Evolutionary conservation across 1,140 invertebrate genomes (phyloP), one percentile per base, ranked within the genome.

Genomic region (Drosophila sp.): DNA sequence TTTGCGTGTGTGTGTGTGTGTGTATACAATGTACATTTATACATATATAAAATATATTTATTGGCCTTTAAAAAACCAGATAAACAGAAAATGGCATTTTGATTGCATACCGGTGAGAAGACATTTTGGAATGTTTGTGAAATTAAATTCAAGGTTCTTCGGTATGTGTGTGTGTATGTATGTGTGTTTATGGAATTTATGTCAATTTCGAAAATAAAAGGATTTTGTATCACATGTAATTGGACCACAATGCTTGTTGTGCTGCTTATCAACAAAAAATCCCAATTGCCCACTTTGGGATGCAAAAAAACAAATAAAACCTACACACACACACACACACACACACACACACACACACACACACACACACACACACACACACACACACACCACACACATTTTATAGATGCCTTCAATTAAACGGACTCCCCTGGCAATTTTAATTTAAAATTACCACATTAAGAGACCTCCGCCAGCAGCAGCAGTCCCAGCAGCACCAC

Each of bases 371-470:
- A 17, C 32, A 58, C 56, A 58, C 32, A 58, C 32, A 17, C 17
- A 17, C 17, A 17, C 17, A 17, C 17, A 17, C 17, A 17, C 17
- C 17, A 17, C 32, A 58, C 56, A 58, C 32, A 58, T 73, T 75
- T 67, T 57, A 57, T 64, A 55, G 44, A 41, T 44, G 67, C 50
- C 60, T 63, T 33, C 44, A 47, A 63, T 63, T 47, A 47, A 63
- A 50, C 17, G 17, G 44, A 55, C 66, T 63, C 66, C 44, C 29
- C 55, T 61, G 65, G 30, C 74, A 61, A 47, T 70, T 76, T 75
- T 70, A 60, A 70, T 70, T 76, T 76, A 38, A 70, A 76, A 75
- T 75, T 75, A 72, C 66, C 30, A 40, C 72, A 75, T 75, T 76
- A 75, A 75, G 57, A 44, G 41, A 25, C 33, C 47, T 7, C 33